Percentiles rank a stretch among this genome's conserved stretches.
Evolutionary conservation across 2,888 invertebrate species (phyloP).

Genomic region (Ganaspis brasiliensis): DNA sequence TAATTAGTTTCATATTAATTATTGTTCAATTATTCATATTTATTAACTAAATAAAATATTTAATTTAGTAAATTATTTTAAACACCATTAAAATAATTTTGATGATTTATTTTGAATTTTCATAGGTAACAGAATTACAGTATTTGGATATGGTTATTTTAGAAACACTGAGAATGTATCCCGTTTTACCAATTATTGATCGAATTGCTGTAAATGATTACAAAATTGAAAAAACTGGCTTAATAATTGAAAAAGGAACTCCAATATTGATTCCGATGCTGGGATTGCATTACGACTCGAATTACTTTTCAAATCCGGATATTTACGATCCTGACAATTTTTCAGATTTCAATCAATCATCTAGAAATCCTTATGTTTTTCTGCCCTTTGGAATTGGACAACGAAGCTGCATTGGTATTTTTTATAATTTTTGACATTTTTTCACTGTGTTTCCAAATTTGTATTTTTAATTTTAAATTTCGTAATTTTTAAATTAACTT

Average conservation of each 20-base stretch:
- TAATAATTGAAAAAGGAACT: constrained; percentile 73
- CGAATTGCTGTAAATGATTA: constrained; percentile 68
- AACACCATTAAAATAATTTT: too few species aligned
- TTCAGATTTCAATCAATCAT: constrained; percentile 71
- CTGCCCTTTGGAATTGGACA: constrained; percentile 78
- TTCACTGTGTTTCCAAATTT: too few species aligned
- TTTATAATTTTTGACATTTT: too few species aligned
- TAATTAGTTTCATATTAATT: background rate
- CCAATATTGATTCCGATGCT: constrained; percentile 74
- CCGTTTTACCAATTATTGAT: constrained; percentile 74
- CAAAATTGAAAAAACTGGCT: constrained; percentile 68
- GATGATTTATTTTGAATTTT: background rate
- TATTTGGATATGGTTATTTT: constrained; percentile 73
- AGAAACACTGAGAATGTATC: constrained; percentile 79
- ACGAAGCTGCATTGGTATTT: constrained; percentile 75
- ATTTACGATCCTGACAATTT: constrained; percentile 80
- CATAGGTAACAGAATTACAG: constrained; percentile 62
- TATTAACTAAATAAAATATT: background rate
- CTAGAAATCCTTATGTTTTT: constrained; percentile 68
- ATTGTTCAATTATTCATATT: too few species aligned
- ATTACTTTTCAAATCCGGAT: constrained; percentile 77
- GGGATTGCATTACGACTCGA: constrained; percentile 77
- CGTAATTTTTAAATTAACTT: background rate
- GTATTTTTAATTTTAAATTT: background rate
- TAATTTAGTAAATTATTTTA: too few species aligned